Evolutionary conservation across 2,888 invertebrate genomes (phyloP), one percentile per base, ranked within the genome.

Genomic region (Lampropteryx suffumata): DNA sequence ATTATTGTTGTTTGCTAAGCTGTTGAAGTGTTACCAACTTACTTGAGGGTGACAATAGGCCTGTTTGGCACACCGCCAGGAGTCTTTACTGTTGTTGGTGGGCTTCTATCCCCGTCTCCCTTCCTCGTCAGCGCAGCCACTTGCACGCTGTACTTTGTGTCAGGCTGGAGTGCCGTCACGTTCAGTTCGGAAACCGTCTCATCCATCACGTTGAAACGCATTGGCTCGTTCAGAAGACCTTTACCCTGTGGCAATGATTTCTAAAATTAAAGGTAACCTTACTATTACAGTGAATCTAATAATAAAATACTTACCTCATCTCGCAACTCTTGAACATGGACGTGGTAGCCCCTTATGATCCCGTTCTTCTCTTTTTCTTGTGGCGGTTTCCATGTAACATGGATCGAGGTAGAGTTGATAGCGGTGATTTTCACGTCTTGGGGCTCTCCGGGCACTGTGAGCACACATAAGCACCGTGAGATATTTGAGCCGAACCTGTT

Each of bases 401-500:
- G 95, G 64, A 99, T 95, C 28, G 98, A 94, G n/a, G 99, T 98
- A 0, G 99, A 99, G 91, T 99, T 99, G 77, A 99, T 92, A 13
- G 97, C 93, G 55, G 92, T 93, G 33, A 95, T 96, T 84, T 95
- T 95, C 59, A 99, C 97, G 73, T 97, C 96, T 84, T 96, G 96
- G 37, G 99, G 99, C 88, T 98, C 96, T 62, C 98, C 98, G 69
- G 99, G 99, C 92, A 99, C 99, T 99, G 94, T 89, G 92, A 91
- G 64, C 62, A 82, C 65, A 82, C 64, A 73, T 57, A 52, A 17
- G 14, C 12, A 12, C 61, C 64, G 65, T 85, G 64, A 85, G 69
- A 69, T 43, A 69, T 56, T 62, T 59, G 67, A 67, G 52, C 82
- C 74, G 42, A 10, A 82, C 61, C 62, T 69, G 51, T 39, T 53